A percentile compares a stretch with the other conserved stretches of the same genome.
phyloP scores from a whole-genome alignment of 2,113 vertebrate species.

The Chionodraco myersi region DNA sequence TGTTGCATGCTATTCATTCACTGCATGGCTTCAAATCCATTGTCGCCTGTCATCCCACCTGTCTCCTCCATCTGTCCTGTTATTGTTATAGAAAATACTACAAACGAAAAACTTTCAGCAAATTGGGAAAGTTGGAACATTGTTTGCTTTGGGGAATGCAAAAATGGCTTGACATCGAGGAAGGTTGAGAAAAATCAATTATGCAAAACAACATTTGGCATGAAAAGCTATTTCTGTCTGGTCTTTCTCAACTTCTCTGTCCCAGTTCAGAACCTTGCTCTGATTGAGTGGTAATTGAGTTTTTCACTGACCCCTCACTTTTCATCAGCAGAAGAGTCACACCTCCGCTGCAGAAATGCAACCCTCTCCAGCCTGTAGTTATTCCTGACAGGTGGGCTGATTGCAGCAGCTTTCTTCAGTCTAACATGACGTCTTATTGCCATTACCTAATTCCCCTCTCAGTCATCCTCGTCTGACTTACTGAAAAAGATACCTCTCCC shows the following conservation, averaged over 20 bases:
- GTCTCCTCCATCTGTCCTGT: slow-evolving; percentile 52
- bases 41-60: slow-evolving; percentile 48
- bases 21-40: slow-evolving; percentile 37
- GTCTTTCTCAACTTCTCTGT: slow-evolving; percentile 3
- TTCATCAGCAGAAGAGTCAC: slow-evolving; percentile 60
- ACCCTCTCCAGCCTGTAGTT: slow-evolving; percentile 52
- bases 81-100: slow-evolving; percentile 23
- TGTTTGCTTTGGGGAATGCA: neutral
- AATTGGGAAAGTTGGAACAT: slow-evolving; percentile 27
- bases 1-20: slow-evolving; percentile 24
- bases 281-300: slow-evolving; percentile 62
- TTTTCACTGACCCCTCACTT: slow-evolving; percentile 65
- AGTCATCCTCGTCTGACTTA: slow-evolving; percentile 57
- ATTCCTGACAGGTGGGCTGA: slow-evolving; percentile 67
- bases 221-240: slow-evolving; percentile 32
- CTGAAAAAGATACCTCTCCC: slow-evolving; percentile 36
- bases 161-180: slow-evolving; percentile 3
- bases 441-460: slow-evolving; percentile 58
- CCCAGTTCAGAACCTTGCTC: slow-evolving; percentile 24
- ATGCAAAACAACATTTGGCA: slow-evolving; percentile 25
- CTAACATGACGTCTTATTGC: slow-evolving; percentile 67
- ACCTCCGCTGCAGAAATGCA: slow-evolving; percentile 49
- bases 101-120: slow-evolving; percentile 23
- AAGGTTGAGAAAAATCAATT: neutral
- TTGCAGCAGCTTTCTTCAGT: slow-evolving; percentile 61